A percentile compares a stretch with the other conserved stretches of the same genome.
phyloP scores from a whole-genome alignment of 2,113 vertebrate genomes.

The Protobothrops mucrosquamatus region DNA sequence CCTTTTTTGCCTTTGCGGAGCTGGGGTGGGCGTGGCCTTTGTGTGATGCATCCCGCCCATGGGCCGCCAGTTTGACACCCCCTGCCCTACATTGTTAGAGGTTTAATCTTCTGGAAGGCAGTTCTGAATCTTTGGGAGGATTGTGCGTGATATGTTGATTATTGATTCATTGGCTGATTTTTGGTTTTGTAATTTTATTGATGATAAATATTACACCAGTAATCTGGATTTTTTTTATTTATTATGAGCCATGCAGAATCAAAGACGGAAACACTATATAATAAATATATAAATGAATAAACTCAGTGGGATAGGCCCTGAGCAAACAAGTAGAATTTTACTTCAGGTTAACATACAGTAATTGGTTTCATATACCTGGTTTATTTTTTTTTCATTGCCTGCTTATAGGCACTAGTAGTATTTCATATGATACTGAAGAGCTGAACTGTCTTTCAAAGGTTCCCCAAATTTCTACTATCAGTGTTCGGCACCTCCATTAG shows the following conservation, averaged over 20 bases:
- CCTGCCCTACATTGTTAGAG: neutral
- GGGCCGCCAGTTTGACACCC: too few relatives aligned
- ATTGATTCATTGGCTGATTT: neutral
- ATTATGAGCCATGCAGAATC: neutral
- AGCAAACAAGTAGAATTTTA: neutral
- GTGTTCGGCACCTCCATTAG: neutral
- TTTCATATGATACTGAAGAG: neutral
- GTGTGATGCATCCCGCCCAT: too few relatives aligned
- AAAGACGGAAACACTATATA: neutral
- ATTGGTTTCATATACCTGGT: neutral
- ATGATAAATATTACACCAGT: neutral
- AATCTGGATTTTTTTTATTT: neutral
- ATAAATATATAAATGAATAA: neutral
- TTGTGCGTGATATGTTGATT: neutral
- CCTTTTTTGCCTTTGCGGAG: too few relatives aligned
- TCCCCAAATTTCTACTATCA: neutral
- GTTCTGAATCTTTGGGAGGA: neutral
- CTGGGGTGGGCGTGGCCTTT: too few relatives aligned
- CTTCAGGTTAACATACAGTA: neutral
- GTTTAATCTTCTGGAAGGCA: neutral
- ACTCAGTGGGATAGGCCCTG: neutral
- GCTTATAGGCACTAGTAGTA: neutral
- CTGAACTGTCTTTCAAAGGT: neutral
- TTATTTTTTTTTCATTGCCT: neutral
- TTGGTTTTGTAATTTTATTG: neutral